Percentiles rank a stretch among this genome's conserved stretches.
phyloP scores from a whole-genome alignment of 2,113 vertebrate genomes.

The Sciurus niger region DNA sequence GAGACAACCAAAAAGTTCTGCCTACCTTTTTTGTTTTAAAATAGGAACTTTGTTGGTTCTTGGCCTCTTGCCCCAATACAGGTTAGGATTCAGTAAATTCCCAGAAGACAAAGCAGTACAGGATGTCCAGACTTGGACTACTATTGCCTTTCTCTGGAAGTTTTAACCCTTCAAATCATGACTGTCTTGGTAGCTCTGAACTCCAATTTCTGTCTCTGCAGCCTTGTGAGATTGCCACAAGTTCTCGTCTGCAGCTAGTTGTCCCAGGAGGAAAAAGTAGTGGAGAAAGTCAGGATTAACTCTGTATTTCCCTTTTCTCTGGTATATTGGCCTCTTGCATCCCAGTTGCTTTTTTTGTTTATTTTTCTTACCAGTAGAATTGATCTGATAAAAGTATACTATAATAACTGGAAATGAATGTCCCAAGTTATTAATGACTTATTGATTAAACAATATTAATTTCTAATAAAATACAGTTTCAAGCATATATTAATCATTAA shows the following conservation, averaged over 20 bases:
- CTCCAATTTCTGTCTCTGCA: slow-evolving; percentile 60
- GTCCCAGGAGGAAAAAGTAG: neutral
- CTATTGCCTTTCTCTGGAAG: slow-evolving; percentile 37
- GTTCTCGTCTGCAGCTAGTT: neutral
- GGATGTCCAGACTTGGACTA: neutral
- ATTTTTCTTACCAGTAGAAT: slow-evolving; percentile 49
- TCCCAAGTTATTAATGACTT: slow-evolving; percentile 3
- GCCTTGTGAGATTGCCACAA: neutral
- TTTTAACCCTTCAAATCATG: slow-evolving; percentile 37
- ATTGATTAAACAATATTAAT: neutral
- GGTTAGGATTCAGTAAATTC: slow-evolving; percentile 64
- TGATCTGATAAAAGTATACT: neutral
- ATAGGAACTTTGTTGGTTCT: slow-evolving; percentile 34
- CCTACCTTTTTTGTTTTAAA: slow-evolving; percentile 59
- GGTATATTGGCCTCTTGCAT: neutral
- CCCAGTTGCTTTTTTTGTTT: neutral
- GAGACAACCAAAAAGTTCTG: slow-evolving; percentile 57
- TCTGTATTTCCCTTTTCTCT: slow-evolving; percentile 36
- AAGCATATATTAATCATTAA: slow-evolving; percentile 52
- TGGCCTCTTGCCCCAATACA: neutral
- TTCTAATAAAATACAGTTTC: slow-evolving; percentile 11
- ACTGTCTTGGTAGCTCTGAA: slow-evolving; percentile 24
- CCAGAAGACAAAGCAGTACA: slow-evolving; percentile 24
- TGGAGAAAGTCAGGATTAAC: slow-evolving; percentile 19
- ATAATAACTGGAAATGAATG: slow-evolving; percentile 7